Evolutionary conservation across 2,888 invertebrate genomes (phyloP).

Genomic region (Drosophila peninsularis): DNA sequence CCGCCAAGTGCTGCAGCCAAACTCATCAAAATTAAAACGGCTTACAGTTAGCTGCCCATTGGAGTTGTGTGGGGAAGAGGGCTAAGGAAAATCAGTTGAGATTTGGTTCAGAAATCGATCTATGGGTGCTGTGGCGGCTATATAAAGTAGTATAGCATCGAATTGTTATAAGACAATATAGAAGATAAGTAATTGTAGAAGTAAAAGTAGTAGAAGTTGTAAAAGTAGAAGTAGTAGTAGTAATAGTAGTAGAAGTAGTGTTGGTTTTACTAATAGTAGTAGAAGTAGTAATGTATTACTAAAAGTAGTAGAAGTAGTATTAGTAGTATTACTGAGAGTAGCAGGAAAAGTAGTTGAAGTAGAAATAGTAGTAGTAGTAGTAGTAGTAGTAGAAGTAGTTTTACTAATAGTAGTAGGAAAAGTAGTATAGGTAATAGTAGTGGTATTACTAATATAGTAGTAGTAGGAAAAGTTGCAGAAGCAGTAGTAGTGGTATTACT

Average conservation of each 20-base stretch:
- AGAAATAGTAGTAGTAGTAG: not conserved
- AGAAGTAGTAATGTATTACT: not conserved
- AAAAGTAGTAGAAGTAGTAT: not conserved
- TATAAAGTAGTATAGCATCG: too few relatives aligned
- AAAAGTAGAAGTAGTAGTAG: not conserved
- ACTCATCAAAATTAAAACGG: slow-evolving; percentile 3
- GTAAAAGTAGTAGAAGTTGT: not conserved
- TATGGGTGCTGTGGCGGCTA: not conserved
- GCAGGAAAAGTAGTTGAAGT: not conserved
- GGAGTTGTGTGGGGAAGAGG: not conserved
- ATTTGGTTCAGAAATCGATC: too few relatives aligned
- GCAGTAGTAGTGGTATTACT: not conserved
- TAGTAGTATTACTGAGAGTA: too few relatives aligned
- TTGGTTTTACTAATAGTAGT: not conserved
- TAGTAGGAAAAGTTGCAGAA: not conserved
- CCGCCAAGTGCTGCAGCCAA: slow-evolving; percentile 32
- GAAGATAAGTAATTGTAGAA: too few relatives aligned
- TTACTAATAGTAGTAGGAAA: not conserved
- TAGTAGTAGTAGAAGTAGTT: not conserved
- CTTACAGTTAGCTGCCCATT: not conserved
- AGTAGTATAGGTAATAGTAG: not conserved
- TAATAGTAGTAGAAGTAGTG: not conserved
- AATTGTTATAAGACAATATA: too few relatives aligned
- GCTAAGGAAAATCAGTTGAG: not conserved
- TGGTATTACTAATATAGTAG: not conserved